Evolutionary conservation across 2,797 vertebrate species (phyloP).

Genomic region (Enteromius radiatus): DNA sequence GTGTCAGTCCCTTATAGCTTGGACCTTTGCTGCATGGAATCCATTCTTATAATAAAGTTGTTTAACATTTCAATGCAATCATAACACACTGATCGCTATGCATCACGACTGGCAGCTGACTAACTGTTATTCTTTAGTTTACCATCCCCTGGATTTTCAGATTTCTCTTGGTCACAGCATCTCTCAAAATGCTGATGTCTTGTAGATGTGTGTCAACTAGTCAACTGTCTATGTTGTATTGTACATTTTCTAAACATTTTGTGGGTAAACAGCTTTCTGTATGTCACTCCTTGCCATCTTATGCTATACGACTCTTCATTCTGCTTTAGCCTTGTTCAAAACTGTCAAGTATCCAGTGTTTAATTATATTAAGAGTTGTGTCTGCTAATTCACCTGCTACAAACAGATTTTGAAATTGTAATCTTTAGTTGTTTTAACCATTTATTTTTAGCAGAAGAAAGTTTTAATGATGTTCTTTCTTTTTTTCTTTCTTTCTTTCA

Average conservation of each 20-base stretch:
- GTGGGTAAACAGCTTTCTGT: slow-evolving; percentile 36
- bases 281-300: slow-evolving; percentile 33
- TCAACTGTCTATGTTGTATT: slow-evolving; percentile 46
- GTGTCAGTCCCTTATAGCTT: slow-evolving; percentile 19
- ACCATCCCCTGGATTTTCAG: slow-evolving; percentile 36
- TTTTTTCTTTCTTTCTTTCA: slow-evolving; percentile 38
- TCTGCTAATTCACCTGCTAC: slow-evolving; percentile 32
- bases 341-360: slow-evolving; percentile 31
- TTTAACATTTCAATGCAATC: slow-evolving; percentile 46
- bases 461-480: slow-evolving; percentile 27
- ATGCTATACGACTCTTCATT: slow-evolving; percentile 9
- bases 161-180: slow-evolving; percentile 52
- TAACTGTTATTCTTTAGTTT: slow-evolving; percentile 40
- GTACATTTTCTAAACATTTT: slow-evolving; percentile 26
- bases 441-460: not conserved
- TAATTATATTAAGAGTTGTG: slow-evolving; percentile 10
- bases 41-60: slow-evolving; percentile 43
- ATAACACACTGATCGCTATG: slow-evolving; percentile 54
- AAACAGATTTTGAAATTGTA: slow-evolving; percentile 5
- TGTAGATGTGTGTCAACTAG: slow-evolving; percentile 36
- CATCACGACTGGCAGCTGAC: slow-evolving; percentile 37
- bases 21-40: slow-evolving; percentile 56
- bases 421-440: slow-evolving; percentile 19
- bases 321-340: slow-evolving; percentile 31
- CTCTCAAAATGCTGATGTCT: slow-evolving; percentile 31